Evolutionary conservation across 64 coral and sea anemone species (phyloP), one percentile per base, ranked within the genome.

Genomic region (Acropora tenuis): DNA sequence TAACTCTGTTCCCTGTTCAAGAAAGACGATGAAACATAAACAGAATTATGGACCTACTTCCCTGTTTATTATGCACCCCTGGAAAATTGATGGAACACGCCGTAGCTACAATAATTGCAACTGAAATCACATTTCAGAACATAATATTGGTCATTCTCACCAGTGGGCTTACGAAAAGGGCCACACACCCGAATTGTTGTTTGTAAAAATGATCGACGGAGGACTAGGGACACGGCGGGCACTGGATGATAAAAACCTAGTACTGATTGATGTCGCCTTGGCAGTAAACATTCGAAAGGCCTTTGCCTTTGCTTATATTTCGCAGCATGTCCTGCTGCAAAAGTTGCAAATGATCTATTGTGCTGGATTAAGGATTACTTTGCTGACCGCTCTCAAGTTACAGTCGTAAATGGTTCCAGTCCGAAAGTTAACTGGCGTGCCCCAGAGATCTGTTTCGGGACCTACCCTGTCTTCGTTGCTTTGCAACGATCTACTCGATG

Each of bases 291-390:
- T 92, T 43, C 79, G 20, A 3, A 92, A 92, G 74, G 82, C 90
- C n/a, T 87, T 92, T 50, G 82, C 78, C n/a, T 87, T 92, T 50
- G 82, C 78, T 20, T 92, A 75, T 5, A 45, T 92, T 15, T 59
- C 72, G 13, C 75, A 92, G 19, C 11, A 63, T 50, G 66, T 80
- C 58, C 57, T 92, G 4, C 43, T 86, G 15, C 2, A 55, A 13
- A 92, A 86, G 58, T 63, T 86, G 20, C 68, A 92, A 75, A 77
- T 3, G 20, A 63, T 59, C 30, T 92, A 76, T 84, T 11, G 17
- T 47, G 59, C 15, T 92, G 84, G 91, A 71, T 93, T n/a, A 73
- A 53, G 13, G 46, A 93, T 58, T 93, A 80, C 60, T 75, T 93
- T 74, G 46, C 75, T 42, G 77, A 60, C 77, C 43, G 47, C 13